A percentile compares a stretch with the other conserved stretches of the same genome.
Evolutionary conservation across 2,888 invertebrate species (phyloP).

Genomic region (Clepsis dumicolana): DNA sequence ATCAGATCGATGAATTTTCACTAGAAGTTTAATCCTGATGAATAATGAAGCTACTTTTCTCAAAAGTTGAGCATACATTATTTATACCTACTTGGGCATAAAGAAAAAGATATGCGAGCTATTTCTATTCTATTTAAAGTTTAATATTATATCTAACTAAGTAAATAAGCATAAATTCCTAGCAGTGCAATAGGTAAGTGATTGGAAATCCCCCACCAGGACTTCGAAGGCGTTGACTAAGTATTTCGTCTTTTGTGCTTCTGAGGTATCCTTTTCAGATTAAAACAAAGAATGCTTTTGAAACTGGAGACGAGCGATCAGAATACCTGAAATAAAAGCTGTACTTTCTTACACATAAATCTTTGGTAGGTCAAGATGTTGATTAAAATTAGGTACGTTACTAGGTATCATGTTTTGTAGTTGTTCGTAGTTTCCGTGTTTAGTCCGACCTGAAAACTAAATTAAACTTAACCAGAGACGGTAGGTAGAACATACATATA

Average conservation of each 20-base stretch:
- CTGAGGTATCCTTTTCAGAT: conserved; percentile 18
- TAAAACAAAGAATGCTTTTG: conserved; percentile 17
- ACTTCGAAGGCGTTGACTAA: conserved; percentile 1
- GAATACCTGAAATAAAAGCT: neutral
- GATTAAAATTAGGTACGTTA: neutral
- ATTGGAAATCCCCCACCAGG: conserved; percentile 1
- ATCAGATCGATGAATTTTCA: neutral
- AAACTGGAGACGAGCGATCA: conserved; percentile 4
- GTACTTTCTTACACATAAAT: neutral
- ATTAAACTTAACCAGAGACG: too few species aligned
- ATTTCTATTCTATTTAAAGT: too few species aligned
- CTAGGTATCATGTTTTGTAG: neutral
- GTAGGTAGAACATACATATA: too few species aligned
- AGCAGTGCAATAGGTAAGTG: neutral
- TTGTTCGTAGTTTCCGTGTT: too few species aligned
- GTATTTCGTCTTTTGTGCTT: conserved; percentile 25
- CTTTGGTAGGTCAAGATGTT: neutral
- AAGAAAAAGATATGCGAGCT: too few species aligned
- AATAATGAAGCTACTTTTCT: neutral
- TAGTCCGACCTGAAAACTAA: too few species aligned
- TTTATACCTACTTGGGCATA: too few species aligned
- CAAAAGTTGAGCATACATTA: too few species aligned
- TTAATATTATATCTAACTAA: too few species aligned
- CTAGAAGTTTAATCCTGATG: neutral
- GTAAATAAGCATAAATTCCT: too few species aligned